phyloP scores from a whole-genome alignment of 1,140 invertebrate species.

The Ips typographus region DNA sequence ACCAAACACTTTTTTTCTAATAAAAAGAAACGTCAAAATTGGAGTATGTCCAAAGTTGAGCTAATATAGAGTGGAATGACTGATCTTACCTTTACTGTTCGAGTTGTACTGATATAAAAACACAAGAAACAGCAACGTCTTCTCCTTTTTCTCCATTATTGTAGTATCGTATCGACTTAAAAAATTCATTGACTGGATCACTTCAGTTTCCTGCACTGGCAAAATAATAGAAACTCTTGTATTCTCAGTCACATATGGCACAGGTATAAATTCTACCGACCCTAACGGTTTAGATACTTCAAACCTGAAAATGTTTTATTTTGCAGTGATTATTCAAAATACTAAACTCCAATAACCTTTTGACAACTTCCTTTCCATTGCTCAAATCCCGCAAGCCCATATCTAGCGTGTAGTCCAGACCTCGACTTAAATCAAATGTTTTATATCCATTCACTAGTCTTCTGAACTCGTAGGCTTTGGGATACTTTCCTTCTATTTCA shows the following conservation, averaged over 20 bases:
- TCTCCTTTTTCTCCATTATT: constrained; percentile 75
- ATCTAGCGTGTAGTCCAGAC: constrained; percentile 87
- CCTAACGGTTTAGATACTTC: constrained; percentile 79
- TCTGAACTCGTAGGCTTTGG: constrained; percentile 57
- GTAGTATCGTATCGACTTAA: constrained; percentile 68
- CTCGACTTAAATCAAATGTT: constrained; percentile 82
- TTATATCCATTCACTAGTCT: constrained; percentile 78
- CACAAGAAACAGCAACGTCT: constrained; percentile 73
- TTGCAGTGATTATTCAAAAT: background rate
- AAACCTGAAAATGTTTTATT: constrained; percentile 51
- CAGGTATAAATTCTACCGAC: constrained; percentile 79
- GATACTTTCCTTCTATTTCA: constrained; percentile 61
- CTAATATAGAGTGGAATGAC: too few species aligned
- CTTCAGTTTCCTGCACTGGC: constrained; percentile 59
- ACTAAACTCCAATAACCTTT: constrained; percentile 44
- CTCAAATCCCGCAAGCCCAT: constrained; percentile 53
- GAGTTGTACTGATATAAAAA: constrained; percentile 53
- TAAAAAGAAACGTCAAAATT: too few species aligned
- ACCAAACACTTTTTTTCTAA: background rate
- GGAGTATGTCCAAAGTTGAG: too few species aligned
- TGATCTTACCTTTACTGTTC: constrained; percentile 61
- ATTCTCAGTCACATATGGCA: constrained; percentile 91
- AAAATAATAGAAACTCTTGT: constrained; percentile 76
- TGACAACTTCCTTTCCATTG: constrained; percentile 50
- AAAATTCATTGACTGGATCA: constrained; percentile 61